Conservation (phyloP, 2,888 invertebrate genomes). For the Serrognathus titanus region DNA sequence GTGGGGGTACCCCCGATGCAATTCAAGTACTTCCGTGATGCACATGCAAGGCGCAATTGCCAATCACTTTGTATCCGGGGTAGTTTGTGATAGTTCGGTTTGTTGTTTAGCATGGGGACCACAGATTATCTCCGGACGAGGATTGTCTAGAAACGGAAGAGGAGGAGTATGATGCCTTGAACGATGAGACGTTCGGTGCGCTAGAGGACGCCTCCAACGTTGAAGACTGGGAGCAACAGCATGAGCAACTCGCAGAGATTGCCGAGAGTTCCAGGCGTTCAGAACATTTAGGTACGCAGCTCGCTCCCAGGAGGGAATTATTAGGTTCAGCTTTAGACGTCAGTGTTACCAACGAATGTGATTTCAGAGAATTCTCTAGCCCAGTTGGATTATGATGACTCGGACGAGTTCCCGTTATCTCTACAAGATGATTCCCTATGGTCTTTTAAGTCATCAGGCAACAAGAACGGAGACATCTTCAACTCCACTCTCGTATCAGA, state of each 20-base stretch:
- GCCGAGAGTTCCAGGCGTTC: constrained; percentile 51
- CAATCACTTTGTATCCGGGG: neutral
- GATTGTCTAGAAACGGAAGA: constrained; percentile 63
- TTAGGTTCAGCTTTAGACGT: no score
- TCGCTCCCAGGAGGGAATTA: neutral
- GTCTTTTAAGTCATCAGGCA: constrained; percentile 37
- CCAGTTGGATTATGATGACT: constrained; percentile 34
- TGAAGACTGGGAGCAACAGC: constrained; percentile 72
- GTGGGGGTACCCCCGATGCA: neutral
- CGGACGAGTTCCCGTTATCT: constrained; percentile 25
- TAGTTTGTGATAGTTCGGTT: neutral
- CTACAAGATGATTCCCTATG: constrained; percentile 31
- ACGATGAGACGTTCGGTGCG: constrained; percentile 88
- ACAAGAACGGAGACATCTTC: constrained; percentile 34
- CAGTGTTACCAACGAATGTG: neutral
- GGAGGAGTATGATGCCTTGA: constrained; percentile 87
- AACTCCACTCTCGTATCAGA: constrained; percentile 10
- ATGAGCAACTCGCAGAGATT: constrained; percentile 64
- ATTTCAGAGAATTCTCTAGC: constrained; percentile 39
- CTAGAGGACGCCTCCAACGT: constrained; percentile 54
- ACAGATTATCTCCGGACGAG: constrained; percentile 52
- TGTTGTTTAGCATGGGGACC: constrained; percentile 40
- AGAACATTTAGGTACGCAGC: constrained; percentile 39
- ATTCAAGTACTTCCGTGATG: neutral
- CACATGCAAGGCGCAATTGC: neutral